phyloP scores from a whole-genome alignment of 1,140 invertebrate genomes.

The Pemphigus obesinymphae region DNA sequence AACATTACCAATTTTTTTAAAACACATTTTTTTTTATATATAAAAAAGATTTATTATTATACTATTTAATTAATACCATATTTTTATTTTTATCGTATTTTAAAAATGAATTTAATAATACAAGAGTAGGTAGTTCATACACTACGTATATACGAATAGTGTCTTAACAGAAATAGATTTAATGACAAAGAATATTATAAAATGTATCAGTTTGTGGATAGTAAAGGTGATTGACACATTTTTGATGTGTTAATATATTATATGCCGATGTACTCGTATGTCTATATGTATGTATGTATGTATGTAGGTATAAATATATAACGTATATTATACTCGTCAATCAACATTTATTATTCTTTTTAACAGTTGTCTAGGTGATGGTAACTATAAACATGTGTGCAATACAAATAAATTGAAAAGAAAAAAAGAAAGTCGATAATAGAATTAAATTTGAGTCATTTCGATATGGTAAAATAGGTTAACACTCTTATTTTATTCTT shows the following conservation, averaged over 20 bases:
- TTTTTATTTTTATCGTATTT: not conserved
- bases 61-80: too few species aligned
- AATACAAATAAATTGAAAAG: not conserved
- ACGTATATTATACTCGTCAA: too few species aligned
- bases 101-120: not conserved
- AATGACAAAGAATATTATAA: not conserved
- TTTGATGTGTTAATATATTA: slow-evolving; percentile 19
- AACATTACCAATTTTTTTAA: not conserved
- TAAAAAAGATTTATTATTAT: not conserved
- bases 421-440: slow-evolving; percentile 4
- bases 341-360: slow-evolving; percentile 26
- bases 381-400: slow-evolving; percentile 6
- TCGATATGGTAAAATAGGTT: not conserved
- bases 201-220: not conserved
- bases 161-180: not conserved
- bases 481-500: not conserved
- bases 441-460: not conserved
- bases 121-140: not conserved
- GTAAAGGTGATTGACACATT: slow-evolving; percentile 31
- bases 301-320: too few species aligned
- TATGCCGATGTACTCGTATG: not conserved
- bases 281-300: not conserved
- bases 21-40: too few species aligned
- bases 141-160: not conserved
- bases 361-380: slow-evolving; percentile 37